Percentiles rank a stretch among this genome's conserved stretches.
phyloP scores from a whole-genome alignment of 2,888 invertebrate genomes.

The Diploptera punctata region DNA sequence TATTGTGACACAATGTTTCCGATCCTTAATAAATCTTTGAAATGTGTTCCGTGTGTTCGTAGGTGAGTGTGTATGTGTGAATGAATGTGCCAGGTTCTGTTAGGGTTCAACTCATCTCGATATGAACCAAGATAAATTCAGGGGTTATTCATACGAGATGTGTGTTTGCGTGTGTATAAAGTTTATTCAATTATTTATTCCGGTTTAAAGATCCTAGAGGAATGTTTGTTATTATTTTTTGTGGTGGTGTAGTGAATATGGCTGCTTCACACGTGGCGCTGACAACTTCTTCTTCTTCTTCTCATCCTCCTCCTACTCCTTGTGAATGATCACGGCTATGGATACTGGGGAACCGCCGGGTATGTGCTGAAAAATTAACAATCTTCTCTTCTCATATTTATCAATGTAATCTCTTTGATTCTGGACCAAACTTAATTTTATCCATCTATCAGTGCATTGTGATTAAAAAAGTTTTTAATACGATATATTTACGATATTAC shows the following conservation, averaged over 20 bases:
- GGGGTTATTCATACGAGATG: no score
- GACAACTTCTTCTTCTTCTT: neutral
- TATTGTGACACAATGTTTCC: neutral
- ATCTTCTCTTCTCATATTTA: no score
- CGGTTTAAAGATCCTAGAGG: neutral
- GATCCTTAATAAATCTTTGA: neutral
- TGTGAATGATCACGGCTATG: neutral
- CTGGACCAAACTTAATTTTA: no score
- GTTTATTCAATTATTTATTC: neutral
- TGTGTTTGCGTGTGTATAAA: neutral
- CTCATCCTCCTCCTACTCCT: no score
- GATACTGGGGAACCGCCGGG: neutral
- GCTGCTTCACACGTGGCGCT: neutral
- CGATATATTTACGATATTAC: no score
- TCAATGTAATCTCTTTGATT: no score
- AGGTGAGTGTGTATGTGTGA: neutral
- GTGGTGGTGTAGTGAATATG: constrained; percentile 3
- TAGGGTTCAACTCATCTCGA: neutral
- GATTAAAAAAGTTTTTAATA: no score
- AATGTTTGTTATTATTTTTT: neutral
- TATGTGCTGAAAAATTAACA: no score
- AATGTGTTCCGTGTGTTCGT: neutral
- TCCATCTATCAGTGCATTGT: no score
- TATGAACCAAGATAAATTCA: neutral
- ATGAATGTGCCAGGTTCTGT: neutral